phyloP scores from a whole-genome alignment of 2,113 vertebrate genomes.

The Apaloderma vittatum region DNA sequence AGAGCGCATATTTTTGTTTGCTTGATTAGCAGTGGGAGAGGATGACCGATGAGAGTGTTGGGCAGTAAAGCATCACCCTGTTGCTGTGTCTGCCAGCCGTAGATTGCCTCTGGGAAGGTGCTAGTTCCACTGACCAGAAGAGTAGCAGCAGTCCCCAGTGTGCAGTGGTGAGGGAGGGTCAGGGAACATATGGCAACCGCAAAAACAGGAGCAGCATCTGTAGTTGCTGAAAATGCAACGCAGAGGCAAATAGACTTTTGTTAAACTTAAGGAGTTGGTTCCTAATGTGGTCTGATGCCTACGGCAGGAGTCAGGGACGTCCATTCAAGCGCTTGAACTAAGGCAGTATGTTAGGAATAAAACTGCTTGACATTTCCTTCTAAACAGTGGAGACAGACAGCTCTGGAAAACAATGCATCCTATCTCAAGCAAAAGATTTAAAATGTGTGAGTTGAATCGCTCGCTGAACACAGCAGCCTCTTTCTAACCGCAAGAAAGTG shows the following conservation, averaged over 20 bases:
- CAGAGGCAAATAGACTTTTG: background rate
- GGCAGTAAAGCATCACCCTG: background rate
- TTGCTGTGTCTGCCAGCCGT: background rate
- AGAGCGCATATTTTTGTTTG: conserved; percentile 37
- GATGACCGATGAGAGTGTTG: background rate
- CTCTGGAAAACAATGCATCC: background rate
- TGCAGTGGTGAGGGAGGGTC: background rate
- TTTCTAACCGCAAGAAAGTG: background rate
- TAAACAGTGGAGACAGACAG: background rate
- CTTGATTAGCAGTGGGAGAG: background rate
- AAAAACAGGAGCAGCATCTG: background rate
- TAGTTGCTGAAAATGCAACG: background rate
- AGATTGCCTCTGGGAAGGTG: background rate
- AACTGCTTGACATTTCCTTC: background rate
- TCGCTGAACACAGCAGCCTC: background rate
- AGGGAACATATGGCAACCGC: background rate
- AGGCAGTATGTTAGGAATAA: background rate
- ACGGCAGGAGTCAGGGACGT: background rate
- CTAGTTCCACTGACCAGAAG: background rate
- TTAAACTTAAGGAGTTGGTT: background rate
- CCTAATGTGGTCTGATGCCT: background rate
- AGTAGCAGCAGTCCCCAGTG: background rate
- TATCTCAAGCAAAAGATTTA: background rate
- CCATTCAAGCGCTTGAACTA: background rate
- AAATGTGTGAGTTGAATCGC: background rate